Evolutionary conservation across 2,888 invertebrate species (phyloP), one percentile per base, ranked within the genome.

Genomic region (Liopterus haemorrhoidalis): DNA sequence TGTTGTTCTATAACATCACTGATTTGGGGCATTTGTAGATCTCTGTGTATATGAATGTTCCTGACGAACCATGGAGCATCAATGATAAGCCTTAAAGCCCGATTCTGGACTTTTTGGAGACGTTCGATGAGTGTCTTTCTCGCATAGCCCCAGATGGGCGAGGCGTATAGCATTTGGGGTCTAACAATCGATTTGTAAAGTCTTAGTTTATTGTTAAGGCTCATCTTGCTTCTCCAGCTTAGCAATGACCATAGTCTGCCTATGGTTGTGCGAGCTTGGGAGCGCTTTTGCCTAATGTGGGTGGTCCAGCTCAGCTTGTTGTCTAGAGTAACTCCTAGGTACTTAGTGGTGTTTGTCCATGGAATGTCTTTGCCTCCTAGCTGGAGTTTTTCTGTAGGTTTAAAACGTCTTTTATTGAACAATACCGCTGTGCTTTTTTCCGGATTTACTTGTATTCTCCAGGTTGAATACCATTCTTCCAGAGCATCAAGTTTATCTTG

Each of bases 381-480:
- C 11, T 12, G 11, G 3, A 38, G 15, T 6, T 25, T 19, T 5
- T 18, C n/a, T 9, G 15, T 5, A 2, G 18, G 18, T 18, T 8
- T 2, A 9, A 21, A 5, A 14, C 39, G 4, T 28, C 21, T 25
- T 9, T 41, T 11, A 2, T 40, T 48, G 24, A 49, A 41, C 6
- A 22, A 33, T 11, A 51, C 40, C 4, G 46, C 53, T 22, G 41
- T 27, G 9, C 49, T 48, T 40, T 51, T 49, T 6, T 5, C 8
- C 11, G 28, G 14, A 16, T 50, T 52, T 3, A 54, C 37, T 41
- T 42, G 31, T 8, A 50, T 42, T 43, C 43, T 24, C 49, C 49
- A 51, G 38, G 38, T 27, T 24, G 14, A 14, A 16, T 42, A 45
- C 38, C 41, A 49, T 9, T 38, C 16, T 25, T 46, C 32, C 3